A percentile compares a stretch with the other conserved stretches of the same genome.
Evolutionary conservation across 2,113 vertebrate species (phyloP).

Genomic region (Dunckerocampus dactyliophorus): DNA sequence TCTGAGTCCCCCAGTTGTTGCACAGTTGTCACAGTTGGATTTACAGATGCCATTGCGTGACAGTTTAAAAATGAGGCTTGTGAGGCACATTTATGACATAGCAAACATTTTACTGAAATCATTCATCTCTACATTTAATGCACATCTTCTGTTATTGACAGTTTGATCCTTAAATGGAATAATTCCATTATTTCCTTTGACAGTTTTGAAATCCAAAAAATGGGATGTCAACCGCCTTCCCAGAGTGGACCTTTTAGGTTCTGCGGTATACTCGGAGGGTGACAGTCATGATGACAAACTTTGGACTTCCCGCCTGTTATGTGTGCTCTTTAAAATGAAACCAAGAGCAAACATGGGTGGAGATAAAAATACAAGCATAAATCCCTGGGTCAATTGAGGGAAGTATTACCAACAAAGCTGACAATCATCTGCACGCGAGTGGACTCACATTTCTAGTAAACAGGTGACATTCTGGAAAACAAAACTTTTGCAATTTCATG

Average conservation of each 20-base stretch:
- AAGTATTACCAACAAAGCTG: constrained; percentile 25
- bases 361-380: constrained; percentile 52
- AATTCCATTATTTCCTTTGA: no score
- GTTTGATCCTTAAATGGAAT: no score
- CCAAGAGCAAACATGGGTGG: constrained; percentile 26
- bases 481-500: constrained; percentile 20
- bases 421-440: neutral
- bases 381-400: constrained; percentile 30
- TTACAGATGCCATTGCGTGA: no score
- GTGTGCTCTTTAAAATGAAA: constrained; percentile 38
- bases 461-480: constrained; percentile 45
- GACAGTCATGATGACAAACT: constrained; percentile 20
- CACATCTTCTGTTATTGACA: no score
- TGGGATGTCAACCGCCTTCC: no score
- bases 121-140: no score
- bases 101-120: no score
- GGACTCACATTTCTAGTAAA: constrained; percentile 56
- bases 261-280: neutral
- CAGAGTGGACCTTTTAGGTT: neutral
- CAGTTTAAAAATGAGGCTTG: neutral
- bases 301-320: neutral
- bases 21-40: neutral
- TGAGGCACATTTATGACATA: no score
- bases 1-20: constrained; percentile 8
- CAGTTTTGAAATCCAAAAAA: no score